Conservation (phyloP, 2,888 invertebrate genomes). For the Escarpia spicata region DNA sequence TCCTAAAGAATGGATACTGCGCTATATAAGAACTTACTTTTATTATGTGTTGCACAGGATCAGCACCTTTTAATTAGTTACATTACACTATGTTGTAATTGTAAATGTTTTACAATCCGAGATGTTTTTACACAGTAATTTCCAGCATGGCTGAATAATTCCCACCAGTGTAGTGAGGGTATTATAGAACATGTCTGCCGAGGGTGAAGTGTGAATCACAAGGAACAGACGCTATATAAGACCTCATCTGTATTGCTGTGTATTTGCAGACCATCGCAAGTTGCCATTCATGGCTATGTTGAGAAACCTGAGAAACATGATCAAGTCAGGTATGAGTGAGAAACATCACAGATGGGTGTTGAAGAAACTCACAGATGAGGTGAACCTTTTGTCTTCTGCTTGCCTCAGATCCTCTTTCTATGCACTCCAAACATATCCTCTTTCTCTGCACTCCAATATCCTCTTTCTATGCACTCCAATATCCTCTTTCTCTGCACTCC, state of each 20-base stretch:
- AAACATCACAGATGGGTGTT: conserved; percentile 65
- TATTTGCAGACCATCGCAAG: conserved; percentile 49
- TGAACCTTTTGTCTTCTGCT: conserved; percentile 37
- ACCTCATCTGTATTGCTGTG: neutral
- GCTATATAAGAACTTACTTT: no score
- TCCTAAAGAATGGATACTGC: no score
- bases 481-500: no score
- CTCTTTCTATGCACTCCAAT: no score
- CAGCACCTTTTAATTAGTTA: no score
- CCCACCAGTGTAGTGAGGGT: neutral
- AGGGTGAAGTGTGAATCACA: neutral
- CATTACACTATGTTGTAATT: neutral
- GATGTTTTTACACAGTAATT: neutral
- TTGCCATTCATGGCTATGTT: conserved; percentile 69
- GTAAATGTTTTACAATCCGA: neutral
- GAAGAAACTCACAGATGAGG: conserved; percentile 63
- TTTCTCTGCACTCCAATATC: no score
- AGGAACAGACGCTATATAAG: neutral
- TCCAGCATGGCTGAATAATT: neutral
- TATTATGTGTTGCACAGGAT: no score
- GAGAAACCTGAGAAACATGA: conserved; percentile 67
- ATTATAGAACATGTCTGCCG: neutral
- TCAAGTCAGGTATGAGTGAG: conserved; percentile 65
- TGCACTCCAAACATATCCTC: no score
- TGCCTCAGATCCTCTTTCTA: neutral